Evolutionary conservation across 2,888 invertebrate species (phyloP).

Genomic region (Celastrina argiolus): DNA sequence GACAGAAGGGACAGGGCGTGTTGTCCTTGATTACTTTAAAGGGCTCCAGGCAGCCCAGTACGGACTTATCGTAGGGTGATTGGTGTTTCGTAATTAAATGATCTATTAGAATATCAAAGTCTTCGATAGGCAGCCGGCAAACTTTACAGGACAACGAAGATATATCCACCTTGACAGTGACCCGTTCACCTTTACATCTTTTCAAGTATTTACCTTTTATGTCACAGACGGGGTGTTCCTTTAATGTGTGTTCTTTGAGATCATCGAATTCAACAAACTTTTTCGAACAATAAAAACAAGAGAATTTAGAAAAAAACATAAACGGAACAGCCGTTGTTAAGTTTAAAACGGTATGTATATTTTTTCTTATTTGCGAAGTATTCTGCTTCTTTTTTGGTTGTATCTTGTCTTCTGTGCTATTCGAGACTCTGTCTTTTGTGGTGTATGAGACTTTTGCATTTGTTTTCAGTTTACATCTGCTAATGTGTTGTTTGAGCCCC

Average conservation of each 20-base stretch:
- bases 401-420: slow-evolving; percentile 26
- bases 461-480: slow-evolving; percentile 51
- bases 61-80: slow-evolving; percentile 56
- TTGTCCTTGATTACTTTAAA: slow-evolving; percentile 59
- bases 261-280: slow-evolving; percentile 61
- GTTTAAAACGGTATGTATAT: slow-evolving; percentile 61
- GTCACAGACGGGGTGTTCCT: slow-evolving; percentile 59
- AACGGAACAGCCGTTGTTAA: slow-evolving; percentile 68
- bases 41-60: slow-evolving; percentile 56
- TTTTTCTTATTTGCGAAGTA: slow-evolving; percentile 53
- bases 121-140: slow-evolving; percentile 44
- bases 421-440: slow-evolving; percentile 26
- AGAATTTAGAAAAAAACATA: slow-evolving; percentile 59
- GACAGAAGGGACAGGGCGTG: slow-evolving; percentile 59
- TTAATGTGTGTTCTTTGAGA: slow-evolving; percentile 50
- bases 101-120: slow-evolving; percentile 53
- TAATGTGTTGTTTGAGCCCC: slow-evolving; percentile 53
- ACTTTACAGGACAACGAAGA: slow-evolving; percentile 54
- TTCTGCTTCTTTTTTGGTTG: slow-evolving; percentile 50
- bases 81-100: slow-evolving; percentile 56
- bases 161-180: slow-evolving; percentile 59
- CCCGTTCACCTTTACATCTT: slow-evolving; percentile 61
- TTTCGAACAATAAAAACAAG: slow-evolving; percentile 63
- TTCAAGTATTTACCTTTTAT: slow-evolving; percentile 58
- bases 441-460: slow-evolving; percentile 34